Base-by-base conservation (phyloP, 2,797 vertebrate genomes). In the Psittacula echo region DNA sequence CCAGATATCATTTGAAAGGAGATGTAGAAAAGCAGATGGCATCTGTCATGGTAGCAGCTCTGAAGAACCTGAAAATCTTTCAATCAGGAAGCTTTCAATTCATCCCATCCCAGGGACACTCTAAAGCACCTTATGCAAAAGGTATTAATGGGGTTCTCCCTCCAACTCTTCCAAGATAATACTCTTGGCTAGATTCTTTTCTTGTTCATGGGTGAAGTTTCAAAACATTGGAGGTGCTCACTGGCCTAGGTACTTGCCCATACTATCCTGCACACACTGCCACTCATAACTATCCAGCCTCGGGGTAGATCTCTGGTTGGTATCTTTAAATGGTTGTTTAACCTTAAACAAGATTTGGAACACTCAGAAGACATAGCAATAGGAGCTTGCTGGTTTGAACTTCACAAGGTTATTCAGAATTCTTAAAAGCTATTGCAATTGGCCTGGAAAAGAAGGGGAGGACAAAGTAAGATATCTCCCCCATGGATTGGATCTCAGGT, bases 261-360 rank as follows among this genome's bases (percentile, higher is more conserved):
- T 18, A 5, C n/a, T 21, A 61, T 3, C 20, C 29, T 8, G 21
- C 39, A 51, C n/a, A n/a, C 9, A 29, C 53, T 34, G 56, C 29
- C 62, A 26, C 29, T 30, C 0, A 2, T 30, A 62, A 32, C 47
- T 47, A 19, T 54, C n/a, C 86, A 54, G 41, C 21, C 30, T 27
- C 15, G 17, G 29, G 21, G 37, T 27, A 73, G 19, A 44, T 13
- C 37, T 12, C 51, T 58, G 67, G 0, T 0, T 16, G 27, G 51
- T 45, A 39, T 60, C 50, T 39, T 80, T 45, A 44, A 66, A n/a
- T 2, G 13, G 10, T 7, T 71, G 13, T 5, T 71, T 32, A 34
- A 30, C 30, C 9, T 71, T 48, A 60, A 60, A 58, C 22, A 17
- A 65, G 50, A 39, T 19, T 50, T 67, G 86, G 39, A 41, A 53